Evolutionary conservation across 2,113 vertebrate species (phyloP), one percentile per base, ranked within the genome.

Genomic region (Otus sunia): DNA sequence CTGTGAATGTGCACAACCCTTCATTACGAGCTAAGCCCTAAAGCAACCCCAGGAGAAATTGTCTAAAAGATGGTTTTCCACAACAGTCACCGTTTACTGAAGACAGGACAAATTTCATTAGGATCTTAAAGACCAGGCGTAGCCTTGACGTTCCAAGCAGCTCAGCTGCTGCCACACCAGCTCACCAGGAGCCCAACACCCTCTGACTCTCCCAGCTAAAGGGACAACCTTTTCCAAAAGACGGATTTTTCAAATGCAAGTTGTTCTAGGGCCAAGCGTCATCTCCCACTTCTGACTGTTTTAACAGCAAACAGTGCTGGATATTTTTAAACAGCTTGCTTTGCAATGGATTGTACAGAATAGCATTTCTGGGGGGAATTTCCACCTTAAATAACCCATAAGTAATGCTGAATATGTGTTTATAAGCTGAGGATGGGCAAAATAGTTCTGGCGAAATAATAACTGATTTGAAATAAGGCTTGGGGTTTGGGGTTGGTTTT

Each of bases 71-170:
- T 8, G 29, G 10, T 9, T 73, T 39, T 34, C 7, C 41, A 56
- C 9, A 6, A 19, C 27, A 32, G 22, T 3, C 58, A 27, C 7
- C 30, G 3, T 1, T 10, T 4, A 10, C 5, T 32, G 47, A 34
- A 41, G 41, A 39, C 11, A 30, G 34, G 20, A 85, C 49, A 67
- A 45, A 62, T 14, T 2, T 7, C 4, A 26, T 3, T 0, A 19
- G 43, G 37, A 29, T 59, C n/a, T 39, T 25, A 5, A 41, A 41
- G 62, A 4, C 22, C 43, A 16, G 11, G 34, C 2, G 19, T 25
- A 62, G 69, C 69, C 37, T 36, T 14, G 37, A 45, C 64, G 34
- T 5, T 29, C 30, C 2, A 1, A 39, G 63, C 16, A 6, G 15
- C 32, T 43, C 10, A 23, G 63, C 67, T 73, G 30, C 30, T n/a